Evolutionary conservation across 2,797 vertebrate genomes (phyloP).

Genomic region (Lates japonicus): DNA sequence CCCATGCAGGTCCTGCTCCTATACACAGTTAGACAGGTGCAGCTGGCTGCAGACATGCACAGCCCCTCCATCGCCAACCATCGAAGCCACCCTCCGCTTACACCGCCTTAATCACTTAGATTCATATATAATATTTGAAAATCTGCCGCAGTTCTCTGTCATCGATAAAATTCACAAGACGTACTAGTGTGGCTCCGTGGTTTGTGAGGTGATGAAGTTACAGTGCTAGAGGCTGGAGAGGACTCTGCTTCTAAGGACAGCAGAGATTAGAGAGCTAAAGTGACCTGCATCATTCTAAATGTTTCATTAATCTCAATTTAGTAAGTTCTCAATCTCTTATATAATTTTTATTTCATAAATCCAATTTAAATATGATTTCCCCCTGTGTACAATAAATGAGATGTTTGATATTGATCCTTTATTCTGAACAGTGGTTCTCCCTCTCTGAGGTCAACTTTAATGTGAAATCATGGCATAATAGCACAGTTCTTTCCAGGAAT

Average conservation of each 20-base stretch:
- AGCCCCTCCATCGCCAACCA: slow-evolving; percentile 49
- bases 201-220: slow-evolving; percentile 75
- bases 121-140: slow-evolving; percentile 61
- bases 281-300: slow-evolving; percentile 28
- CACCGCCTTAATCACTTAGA: slow-evolving; percentile 71
- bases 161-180: slow-evolving; percentile 66
- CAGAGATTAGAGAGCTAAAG: slow-evolving; percentile 30
- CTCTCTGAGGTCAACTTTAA: slow-evolving; percentile 28
- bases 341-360: slow-evolving; percentile 4
- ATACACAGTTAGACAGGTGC: slow-evolving; percentile 79
- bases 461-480: slow-evolving; percentile 39
- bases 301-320: background rate
- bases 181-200: slow-evolving; percentile 43
- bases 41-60: slow-evolving; percentile 68
- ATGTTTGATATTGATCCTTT: background rate
- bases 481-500: slow-evolving; percentile 38
- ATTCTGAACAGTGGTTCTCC: background rate
- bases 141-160: slow-evolving; percentile 56
- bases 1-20: slow-evolving; percentile 53
- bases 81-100: slow-evolving; percentile 73
- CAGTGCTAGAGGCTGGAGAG: slow-evolving; percentile 39
- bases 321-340: background rate
- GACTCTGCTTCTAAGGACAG: slow-evolving; percentile 35
- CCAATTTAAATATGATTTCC: background rate
- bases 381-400: background rate